These are phyloP conservation scores for Aphrocallistes beatrix DNA, from an alignment of 37 sponge, comb jelly and placozoan genomes.

Conservation along the genomic window DNA sequence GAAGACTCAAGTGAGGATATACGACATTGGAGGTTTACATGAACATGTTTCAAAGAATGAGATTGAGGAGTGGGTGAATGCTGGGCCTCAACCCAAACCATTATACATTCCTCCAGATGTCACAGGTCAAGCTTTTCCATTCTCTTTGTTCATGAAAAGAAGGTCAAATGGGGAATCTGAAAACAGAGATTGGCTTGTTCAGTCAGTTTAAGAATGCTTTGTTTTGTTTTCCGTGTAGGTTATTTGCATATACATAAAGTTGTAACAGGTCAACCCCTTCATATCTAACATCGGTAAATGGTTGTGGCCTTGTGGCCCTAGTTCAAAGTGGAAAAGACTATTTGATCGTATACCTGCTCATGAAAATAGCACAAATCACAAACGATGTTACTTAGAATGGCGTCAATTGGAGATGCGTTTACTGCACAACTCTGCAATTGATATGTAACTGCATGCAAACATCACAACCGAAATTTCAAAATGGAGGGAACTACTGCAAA, in stretches of 20 bases:
- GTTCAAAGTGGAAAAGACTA: too few relatives aligned
- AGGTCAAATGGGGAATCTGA: slow-evolving; percentile 7
- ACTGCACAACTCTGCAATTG: slow-evolving; percentile 16
- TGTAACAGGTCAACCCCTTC: slow-evolving; percentile 12
- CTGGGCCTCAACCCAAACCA: slow-evolving; percentile 15
- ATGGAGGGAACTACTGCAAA: slow-evolving; percentile 3
- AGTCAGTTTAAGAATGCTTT: slow-evolving; percentile 12
- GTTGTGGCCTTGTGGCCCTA: neutral
- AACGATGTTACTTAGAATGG: slow-evolving; percentile 19
- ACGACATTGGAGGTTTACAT: slow-evolving; percentile 16
- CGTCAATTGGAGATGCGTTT: slow-evolving; percentile 4
- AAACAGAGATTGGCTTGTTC: slow-evolving; percentile 16
- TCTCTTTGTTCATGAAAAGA: slow-evolving; percentile 1
- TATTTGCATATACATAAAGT: slow-evolving; percentile 2
- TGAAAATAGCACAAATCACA: slow-evolving; percentile 16
- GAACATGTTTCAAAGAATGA: slow-evolving; percentile 16
- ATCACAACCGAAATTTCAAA: slow-evolving; percentile 16
- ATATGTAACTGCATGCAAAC: slow-evolving; percentile 11
- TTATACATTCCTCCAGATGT: slow-evolving; percentile 19
- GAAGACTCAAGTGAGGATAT: slow-evolving; percentile 13
- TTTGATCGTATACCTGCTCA: neutral
- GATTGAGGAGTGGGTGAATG: slow-evolving; percentile 20
- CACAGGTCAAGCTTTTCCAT: slow-evolving; percentile 13
- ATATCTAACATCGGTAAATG: slow-evolving; percentile 7
- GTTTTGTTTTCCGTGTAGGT: slow-evolving; percentile 1